Evolutionary conservation across 2,888 invertebrate genomes (phyloP).

Genomic region (Himalopsyche kuldschensis): DNA sequence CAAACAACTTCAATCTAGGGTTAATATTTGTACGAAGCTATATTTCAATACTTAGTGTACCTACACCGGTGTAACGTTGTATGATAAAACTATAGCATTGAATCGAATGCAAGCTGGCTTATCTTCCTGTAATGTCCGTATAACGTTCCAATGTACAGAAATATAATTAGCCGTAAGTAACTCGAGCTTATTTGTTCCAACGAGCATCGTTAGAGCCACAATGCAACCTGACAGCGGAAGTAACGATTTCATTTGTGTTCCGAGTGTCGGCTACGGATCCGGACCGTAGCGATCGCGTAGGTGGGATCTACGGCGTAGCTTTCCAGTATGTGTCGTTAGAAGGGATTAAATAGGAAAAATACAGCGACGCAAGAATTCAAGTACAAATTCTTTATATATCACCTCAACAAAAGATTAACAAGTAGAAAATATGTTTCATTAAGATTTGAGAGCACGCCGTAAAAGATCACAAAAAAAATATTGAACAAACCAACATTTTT

Average conservation of each 20-base stretch:
- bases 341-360: not conserved
- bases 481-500: too few relatives aligned
- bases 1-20: too few relatives aligned
- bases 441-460: too few relatives aligned
- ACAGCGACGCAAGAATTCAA: not conserved
- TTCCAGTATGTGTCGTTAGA: not conserved
- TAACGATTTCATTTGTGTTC: not conserved
- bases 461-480: too few relatives aligned
- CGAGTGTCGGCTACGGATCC: not conserved
- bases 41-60: too few relatives aligned
- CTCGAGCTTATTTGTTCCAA: not conserved
- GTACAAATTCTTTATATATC: too few relatives aligned
- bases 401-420: too few relatives aligned
- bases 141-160: not conserved
- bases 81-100: not conserved
- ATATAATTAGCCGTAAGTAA: not conserved
- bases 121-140: not conserved
- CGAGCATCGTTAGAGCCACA: not conserved
- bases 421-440: too few relatives aligned
- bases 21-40: too few relatives aligned
- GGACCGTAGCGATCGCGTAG: not conserved
- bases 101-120: not conserved
- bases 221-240: not conserved
- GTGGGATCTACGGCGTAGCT: not conserved
- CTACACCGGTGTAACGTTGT: too few relatives aligned